Conservation (phyloP, 2,113 vertebrate species). For the Pteruthius melanotis region DNA sequence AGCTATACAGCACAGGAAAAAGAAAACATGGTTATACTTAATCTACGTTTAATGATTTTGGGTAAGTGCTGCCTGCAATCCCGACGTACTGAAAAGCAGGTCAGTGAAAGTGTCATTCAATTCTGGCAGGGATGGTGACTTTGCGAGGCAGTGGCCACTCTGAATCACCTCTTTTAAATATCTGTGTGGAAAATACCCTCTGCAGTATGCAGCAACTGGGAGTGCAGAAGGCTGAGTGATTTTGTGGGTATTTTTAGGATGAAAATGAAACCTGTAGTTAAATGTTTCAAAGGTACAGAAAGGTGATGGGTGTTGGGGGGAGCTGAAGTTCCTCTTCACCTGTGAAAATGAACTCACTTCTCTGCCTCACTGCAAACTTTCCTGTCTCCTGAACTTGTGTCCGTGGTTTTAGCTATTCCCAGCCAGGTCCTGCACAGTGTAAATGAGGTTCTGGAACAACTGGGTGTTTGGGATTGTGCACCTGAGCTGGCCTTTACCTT, state of each 20-base stretch:
- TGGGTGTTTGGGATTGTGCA: not conserved
- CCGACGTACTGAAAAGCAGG: constrained; percentile 46
- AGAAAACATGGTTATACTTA: constrained; percentile 75
- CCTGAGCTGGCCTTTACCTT: not conserved
- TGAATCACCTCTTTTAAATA: constrained; percentile 47
- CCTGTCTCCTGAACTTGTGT: not conserved
- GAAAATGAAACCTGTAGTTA: not conserved
- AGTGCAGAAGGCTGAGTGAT: not conserved
- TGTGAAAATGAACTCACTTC: not conserved
- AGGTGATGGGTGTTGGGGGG: not conserved
- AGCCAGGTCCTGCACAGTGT: not conserved
- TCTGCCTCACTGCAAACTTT: not conserved
- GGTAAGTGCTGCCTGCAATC: constrained; percentile 62
- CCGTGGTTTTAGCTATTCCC: not conserved
- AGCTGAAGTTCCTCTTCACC: not conserved
- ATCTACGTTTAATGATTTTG: constrained; percentile 71
- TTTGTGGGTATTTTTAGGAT: not conserved
- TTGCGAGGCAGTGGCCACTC: constrained; percentile 47
- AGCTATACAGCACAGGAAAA: constrained; percentile 40
- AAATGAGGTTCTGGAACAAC: not conserved
- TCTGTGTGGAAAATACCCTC: constrained; percentile 33
- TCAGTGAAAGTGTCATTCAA: constrained; percentile 63
- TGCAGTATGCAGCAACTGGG: not conserved
- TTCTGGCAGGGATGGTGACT: constrained; percentile 59
- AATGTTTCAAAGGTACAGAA: not conserved